Percentiles rank a stretch among this genome's conserved stretches.
Evolutionary conservation across 2,888 invertebrate genomes (phyloP).

Genomic region (Tenthredo notha): DNA sequence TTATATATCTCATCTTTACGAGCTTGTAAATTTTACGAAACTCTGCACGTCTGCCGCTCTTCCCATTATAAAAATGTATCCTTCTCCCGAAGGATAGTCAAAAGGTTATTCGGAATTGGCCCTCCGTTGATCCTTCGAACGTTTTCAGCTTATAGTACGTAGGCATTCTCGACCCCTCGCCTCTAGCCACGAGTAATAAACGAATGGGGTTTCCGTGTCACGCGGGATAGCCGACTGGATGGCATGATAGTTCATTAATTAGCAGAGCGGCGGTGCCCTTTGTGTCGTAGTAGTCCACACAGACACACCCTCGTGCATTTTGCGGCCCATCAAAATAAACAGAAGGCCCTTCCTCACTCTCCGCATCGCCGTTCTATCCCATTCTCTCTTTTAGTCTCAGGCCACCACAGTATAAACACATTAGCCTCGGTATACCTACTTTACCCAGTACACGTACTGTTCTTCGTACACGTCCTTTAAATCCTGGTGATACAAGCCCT

Average conservation of each 20-base stretch:
- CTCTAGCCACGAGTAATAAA: slow-evolving; percentile 61
- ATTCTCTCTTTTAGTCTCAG: slow-evolving; percentile 44
- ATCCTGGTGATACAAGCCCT: slow-evolving; percentile 24
- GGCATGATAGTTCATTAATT: slow-evolving; percentile 58
- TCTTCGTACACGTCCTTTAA: slow-evolving; percentile 28
- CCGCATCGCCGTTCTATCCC: background rate
- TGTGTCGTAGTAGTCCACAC: slow-evolving; percentile 55
- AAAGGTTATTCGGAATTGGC: background rate
- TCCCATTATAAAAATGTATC: slow-evolving; percentile 48
- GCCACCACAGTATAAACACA: slow-evolving; percentile 50
- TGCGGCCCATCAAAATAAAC: slow-evolving; percentile 60
- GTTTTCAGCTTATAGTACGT: slow-evolving; percentile 10
- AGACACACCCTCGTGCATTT: slow-evolving; percentile 55
- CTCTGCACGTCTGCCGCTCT: slow-evolving; percentile 6
- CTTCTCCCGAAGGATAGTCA: background rate
- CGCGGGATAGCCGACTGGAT: slow-evolving; percentile 58
- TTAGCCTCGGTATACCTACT: slow-evolving; percentile 35
- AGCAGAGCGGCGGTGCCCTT: slow-evolving; percentile 60
- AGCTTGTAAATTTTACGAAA: slow-evolving; percentile 34
- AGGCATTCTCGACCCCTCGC: slow-evolving; percentile 19
- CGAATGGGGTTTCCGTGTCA: slow-evolving; percentile 68
- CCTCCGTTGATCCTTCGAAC: slow-evolving; percentile 31
- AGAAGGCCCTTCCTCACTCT: slow-evolving; percentile 49
- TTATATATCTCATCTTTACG: slow-evolving; percentile 33
- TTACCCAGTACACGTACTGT: background rate